These are phyloP conservation scores for Trilocha varians DNA, from an alignment of 2,888 invertebrate genomes.

Conservation along the genomic window DNA sequence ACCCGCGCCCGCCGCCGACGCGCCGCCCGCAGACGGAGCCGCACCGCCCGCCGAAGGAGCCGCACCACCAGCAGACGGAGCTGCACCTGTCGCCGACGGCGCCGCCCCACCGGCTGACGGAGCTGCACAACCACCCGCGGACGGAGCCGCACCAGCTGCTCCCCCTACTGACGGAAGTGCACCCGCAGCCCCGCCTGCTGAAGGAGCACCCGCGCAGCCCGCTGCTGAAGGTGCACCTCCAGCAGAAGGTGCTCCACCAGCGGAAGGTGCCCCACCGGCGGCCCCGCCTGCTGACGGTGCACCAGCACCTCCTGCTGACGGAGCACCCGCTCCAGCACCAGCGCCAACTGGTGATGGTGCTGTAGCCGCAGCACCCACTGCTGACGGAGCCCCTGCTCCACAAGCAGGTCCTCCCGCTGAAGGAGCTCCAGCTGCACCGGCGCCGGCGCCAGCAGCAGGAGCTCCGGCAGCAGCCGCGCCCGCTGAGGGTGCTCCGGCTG, in stretches of 20 bases:
- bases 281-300: constrained; percentile 31
- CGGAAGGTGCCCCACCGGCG: constrained; percentile 18
- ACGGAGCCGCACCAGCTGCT: constrained; percentile 33
- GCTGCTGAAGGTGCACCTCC: constrained; percentile 29
- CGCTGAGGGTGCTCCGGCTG: constrained; percentile 33
- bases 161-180: constrained; percentile 32
- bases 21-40: constrained; percentile 39
- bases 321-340: constrained; percentile 20
- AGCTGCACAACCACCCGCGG: constrained; percentile 27
- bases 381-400: constrained; percentile 24
- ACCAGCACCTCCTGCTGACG: constrained; percentile 29
- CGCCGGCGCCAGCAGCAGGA: constrained; percentile 31
- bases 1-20: constrained; percentile 17
- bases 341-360: constrained; percentile 22
- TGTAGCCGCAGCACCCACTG: constrained; percentile 18
- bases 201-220: constrained; percentile 24
- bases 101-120: constrained; percentile 23
- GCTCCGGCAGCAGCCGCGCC: constrained; percentile 30
- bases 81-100: constrained; percentile 13
- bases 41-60: constrained; percentile 38
- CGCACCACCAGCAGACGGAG: constrained; percentile 14
- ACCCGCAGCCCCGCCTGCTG: constrained; percentile 16
- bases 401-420: constrained; percentile 27
- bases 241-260: constrained; percentile 15
- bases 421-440: constrained; percentile 27